A percentile compares a stretch with the other conserved stretches of the same genome.
phyloP scores from a whole-genome alignment of 2,888 invertebrate genomes.

The Tortricodes alternella region DNA sequence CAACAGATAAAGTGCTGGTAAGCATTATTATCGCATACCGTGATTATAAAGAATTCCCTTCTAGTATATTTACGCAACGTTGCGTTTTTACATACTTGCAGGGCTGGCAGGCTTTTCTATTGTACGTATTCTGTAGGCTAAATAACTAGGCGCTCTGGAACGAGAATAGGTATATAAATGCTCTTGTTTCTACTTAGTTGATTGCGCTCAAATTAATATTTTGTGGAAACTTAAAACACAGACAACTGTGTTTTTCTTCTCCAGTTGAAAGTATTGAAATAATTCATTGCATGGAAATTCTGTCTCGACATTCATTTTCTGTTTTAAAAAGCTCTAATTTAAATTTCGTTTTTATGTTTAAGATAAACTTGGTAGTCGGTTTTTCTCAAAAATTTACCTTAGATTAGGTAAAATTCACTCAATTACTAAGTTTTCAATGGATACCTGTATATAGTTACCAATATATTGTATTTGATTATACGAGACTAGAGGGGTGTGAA shows the following conservation, averaged over 20 bases:
- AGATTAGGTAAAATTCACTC: no score
- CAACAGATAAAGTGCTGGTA: no score
- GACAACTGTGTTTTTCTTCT: not conserved
- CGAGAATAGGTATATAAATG: slow-evolving; percentile 17
- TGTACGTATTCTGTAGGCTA: slow-evolving; percentile 28
- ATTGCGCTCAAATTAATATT: slow-evolving; percentile 24
- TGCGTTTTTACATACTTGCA: slow-evolving; percentile 22
- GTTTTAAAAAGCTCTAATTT: no score
- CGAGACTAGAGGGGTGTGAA: no score
- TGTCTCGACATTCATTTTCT: no score
- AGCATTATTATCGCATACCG: no score
- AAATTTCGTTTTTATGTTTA: no score
- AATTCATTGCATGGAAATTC: slow-evolving; percentile 4
- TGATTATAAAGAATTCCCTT: not conserved
- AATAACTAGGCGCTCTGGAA: slow-evolving; percentile 26
- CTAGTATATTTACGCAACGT: slow-evolving; percentile 2
- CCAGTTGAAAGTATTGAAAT: not conserved
- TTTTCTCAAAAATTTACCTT: no score
- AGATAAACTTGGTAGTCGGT: no score
- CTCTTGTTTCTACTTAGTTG: slow-evolving; percentile 2
- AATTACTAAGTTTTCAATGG: no score
- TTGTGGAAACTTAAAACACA: not conserved
- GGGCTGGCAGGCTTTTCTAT: slow-evolving; percentile 29
- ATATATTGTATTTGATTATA: no score
- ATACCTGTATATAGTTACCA: no score